Base-by-base conservation (phyloP, 2,113 vertebrate species). In the Sinocyclocheilus anophthalmus region DNA sequence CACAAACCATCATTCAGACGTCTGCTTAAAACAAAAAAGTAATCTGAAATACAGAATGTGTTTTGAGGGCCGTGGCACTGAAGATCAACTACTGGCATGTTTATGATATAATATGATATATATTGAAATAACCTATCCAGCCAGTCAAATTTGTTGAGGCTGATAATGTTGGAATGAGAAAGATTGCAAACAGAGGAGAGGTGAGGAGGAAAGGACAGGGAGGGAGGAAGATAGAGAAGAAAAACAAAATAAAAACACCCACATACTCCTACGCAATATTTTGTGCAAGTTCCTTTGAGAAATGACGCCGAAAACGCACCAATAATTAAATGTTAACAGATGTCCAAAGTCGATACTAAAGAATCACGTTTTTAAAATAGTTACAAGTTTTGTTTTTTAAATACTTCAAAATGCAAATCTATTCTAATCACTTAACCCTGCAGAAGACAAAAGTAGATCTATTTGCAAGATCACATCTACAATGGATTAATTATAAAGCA, bases 231-330 rank as follows among this genome's bases (percentile, higher is more conserved):
- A 88, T 39, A 37, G 45, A 83, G 65, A 55, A 53, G 65, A 89
- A 79, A 83, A 55, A 82, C 75, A 65, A 90, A 90, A 92, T 86
- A 91, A 88, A 86, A 90, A 91, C 94, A 50, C 91, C 88, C 92
- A 90, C 91, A 90, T 90, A 89, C 89, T 89, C 80, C 80, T 69
- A 81, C 80, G 63, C 80, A 61, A 65, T 45, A 48, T 81, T 81
- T 81, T 65, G 75, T 76, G 79, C 57, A 81, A 81, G 80, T 81
- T 81, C n/a, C 80, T 81, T 67, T 81, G 7, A 48, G 24, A 81
- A 69, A 69, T 81, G 13, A 81, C n/a, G 50, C 59, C 4, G 24
- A 14, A 10, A 24, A 30, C 67, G 30, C 67, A 84, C 45, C 53
- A 57, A 75, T 39, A 72, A 75, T 26, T 42, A 20, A 84, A 75